Evolutionary conservation across 1,140 invertebrate genomes (phyloP).

Genomic region (Dinothrombium tinctorium): DNA sequence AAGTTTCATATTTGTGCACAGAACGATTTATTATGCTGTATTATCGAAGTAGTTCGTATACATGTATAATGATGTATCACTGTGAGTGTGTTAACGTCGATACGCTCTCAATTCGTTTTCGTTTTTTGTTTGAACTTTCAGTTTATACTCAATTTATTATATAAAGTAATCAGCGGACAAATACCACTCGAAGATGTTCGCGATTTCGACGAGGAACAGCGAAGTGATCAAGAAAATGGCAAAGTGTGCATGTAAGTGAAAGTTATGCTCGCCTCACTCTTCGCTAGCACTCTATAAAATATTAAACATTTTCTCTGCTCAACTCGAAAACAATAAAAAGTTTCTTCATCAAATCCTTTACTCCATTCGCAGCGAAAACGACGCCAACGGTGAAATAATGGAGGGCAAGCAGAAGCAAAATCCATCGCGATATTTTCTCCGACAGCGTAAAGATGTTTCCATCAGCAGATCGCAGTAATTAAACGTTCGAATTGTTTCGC

Average conservation of each 20-base stretch:
- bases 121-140: constrained; percentile 13
- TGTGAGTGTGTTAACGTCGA: background rate
- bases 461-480: too few species aligned
- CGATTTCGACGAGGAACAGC: constrained; percentile 15
- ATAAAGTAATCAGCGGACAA: constrained; percentile 20
- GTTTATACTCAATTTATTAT: constrained; percentile 20
- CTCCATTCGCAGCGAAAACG: background rate
- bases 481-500: too few species aligned
- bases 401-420: background rate
- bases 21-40: too few species aligned
- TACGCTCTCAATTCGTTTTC: background rate
- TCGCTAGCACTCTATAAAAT: too few species aligned
- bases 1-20: constrained; percentile 9
- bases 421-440: background rate
- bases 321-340: background rate
- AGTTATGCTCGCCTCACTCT: too few species aligned
- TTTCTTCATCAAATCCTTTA: background rate
- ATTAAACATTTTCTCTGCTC: too few species aligned
- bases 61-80: background rate
- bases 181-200: constrained; percentile 20
- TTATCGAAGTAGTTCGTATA: too few species aligned
- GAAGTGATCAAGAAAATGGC: background rate
- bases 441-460: background rate
- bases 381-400: background rate
- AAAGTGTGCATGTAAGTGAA: too few species aligned